phyloP scores from a whole-genome alignment of 1,140 invertebrate genomes.

The Yoshiicerus persimilis region DNA sequence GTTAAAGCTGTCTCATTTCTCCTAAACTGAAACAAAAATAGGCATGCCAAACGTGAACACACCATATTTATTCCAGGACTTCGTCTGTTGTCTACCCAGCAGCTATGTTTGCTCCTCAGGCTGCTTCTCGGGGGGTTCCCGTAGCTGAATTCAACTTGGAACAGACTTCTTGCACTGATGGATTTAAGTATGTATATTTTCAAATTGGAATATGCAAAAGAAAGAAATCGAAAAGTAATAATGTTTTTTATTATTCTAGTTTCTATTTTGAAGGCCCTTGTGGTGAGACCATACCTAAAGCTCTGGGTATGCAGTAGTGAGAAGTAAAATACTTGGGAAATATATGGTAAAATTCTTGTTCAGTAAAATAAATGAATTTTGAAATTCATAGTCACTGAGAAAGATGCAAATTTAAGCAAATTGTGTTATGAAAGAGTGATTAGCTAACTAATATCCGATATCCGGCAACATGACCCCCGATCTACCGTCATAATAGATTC shows the following conservation, averaged over 20 bases:
- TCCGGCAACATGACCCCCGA: too few species aligned
- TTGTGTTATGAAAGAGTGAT: background rate
- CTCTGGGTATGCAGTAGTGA: constrained; percentile 44
- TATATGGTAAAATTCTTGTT: background rate
- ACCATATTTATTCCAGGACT: too few species aligned
- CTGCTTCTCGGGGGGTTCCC: constrained; percentile 72
- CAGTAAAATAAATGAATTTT: background rate
- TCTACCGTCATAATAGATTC: too few species aligned
- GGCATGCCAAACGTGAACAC: too few species aligned
- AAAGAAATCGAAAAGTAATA: too few species aligned
- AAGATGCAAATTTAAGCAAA: background rate
- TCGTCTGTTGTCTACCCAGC: constrained; percentile 88
- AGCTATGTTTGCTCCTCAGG: constrained; percentile 85
- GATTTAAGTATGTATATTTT: constrained; percentile 64
- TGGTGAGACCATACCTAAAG: constrained; percentile 69
- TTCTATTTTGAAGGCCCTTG: constrained; percentile 77
- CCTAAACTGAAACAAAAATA: too few species aligned
- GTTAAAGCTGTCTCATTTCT: too few species aligned
- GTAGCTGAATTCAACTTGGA: constrained; percentile 91
- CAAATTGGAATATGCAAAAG: too few species aligned
- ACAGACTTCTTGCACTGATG: constrained; percentile 68
- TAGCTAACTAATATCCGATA: too few species aligned
- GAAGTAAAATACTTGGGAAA: background rate
- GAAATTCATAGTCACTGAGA: background rate
- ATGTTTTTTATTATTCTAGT: constrained; percentile 55